Percentiles rank a stretch among this genome's conserved stretches.
Evolutionary conservation across 2,888 invertebrate species (phyloP).

Genomic region (Tiphia femorata): DNA sequence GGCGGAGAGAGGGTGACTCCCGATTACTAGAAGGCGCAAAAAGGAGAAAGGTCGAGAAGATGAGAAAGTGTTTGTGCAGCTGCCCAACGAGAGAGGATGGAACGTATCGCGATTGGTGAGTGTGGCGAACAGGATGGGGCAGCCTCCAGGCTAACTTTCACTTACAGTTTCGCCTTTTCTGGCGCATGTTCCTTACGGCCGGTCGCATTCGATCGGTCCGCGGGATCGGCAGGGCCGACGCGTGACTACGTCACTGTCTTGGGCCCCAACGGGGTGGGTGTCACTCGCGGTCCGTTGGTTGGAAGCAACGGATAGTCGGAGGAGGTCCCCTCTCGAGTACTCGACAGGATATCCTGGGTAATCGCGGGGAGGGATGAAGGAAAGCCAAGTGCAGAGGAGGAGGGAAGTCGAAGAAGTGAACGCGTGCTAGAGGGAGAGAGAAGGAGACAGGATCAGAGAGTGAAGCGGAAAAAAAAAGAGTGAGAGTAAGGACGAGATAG

Average conservation of each 20-base stretch:
- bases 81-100: conserved; percentile 13
- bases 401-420: too few species aligned
- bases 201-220: background rate
- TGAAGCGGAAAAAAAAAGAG: background rate
- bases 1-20: too few species aligned
- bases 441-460: background rate
- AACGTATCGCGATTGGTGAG: too few species aligned
- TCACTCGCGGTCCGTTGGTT: too few species aligned
- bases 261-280: too few species aligned
- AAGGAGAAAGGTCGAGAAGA: conserved; percentile 53
- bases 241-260: too few species aligned
- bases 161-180: conserved; percentile 26
- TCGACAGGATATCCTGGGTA: too few species aligned
- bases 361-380: too few species aligned
- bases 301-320: too few species aligned
- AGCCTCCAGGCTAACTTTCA: conserved; percentile 53
- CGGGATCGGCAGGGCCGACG: too few species aligned
- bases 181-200: background rate
- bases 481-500: background rate
- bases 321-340: too few species aligned
- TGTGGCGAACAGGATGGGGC: background rate
- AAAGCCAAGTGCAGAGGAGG: too few species aligned
- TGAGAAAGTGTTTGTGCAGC: conserved; percentile 52
- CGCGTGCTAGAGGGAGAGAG: background rate
- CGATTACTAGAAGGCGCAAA: conserved; percentile 11